Evolutionary conservation across 2,888 invertebrate genomes (phyloP), one percentile per base, ranked within the genome.

Genomic region (Nomada flava): DNA sequence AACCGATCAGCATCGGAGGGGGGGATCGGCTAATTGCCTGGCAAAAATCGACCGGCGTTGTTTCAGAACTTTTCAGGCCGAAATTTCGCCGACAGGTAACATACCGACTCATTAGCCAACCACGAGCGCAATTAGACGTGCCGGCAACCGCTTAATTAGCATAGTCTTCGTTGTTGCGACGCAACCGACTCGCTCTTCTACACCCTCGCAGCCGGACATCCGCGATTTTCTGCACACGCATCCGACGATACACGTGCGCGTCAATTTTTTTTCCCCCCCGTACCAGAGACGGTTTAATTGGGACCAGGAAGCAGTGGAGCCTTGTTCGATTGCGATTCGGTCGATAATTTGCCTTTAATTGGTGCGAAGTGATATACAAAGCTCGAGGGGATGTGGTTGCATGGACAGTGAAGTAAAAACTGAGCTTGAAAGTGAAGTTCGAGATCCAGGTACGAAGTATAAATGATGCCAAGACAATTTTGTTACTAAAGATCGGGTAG

Each of bases 91-190:
- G 57, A 2, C 76, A 69, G 65, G 59, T 77, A 81, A 70, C 59
- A 36, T 60, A 52, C 55, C 73, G 42, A 60, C 76, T 80, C 82
- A 76, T 82, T 80, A 82, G 68, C 36, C 52, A 29, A 29, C 53
- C 15, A 59, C 50, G 47, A 23, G 44, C 55, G 76, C 80, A 80
- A 80, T 82, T 80, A 82, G 71, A 76, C 59, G 36, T 62, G 65
- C 60, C 64, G 82, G 69, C 42, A 80, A 82, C 76, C 26, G 44
- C 76, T 80, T 82, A 76, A 82, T 82, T 80, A 82, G 60, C 81
- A 80, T 82, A 57, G 76, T 36, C 44, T 50, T 59, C 62, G 60
- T 70, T 29, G 36, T 47, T 23, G 55, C 60, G 9, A 50, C 26
- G 52, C 44, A 42, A 53, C 36, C 50, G n/a, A 13, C 20, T 0